Evolutionary conservation across 2,888 invertebrate genomes (phyloP).

Genomic region (Sphaerophoria rueppellii): DNA sequence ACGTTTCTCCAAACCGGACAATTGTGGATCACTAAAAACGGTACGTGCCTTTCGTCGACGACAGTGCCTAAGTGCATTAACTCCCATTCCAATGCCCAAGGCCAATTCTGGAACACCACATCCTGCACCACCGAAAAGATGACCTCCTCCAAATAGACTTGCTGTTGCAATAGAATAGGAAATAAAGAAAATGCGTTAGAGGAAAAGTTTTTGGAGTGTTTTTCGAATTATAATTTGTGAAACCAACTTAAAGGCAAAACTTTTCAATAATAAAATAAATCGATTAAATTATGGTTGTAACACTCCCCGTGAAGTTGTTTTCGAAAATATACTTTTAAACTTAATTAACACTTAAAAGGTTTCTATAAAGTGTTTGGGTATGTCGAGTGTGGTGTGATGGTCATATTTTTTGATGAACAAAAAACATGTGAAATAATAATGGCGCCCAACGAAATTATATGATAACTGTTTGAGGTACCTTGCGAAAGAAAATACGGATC

Average conservation of each 20-base stretch:
- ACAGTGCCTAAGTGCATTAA: slow-evolving; percentile 93
- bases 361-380: not conserved
- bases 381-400: not conserved
- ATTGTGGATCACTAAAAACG: slow-evolving; percentile 92
- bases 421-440: not conserved
- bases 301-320: slow-evolving; percentile 57
- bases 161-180: slow-evolving; percentile 67
- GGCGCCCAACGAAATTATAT: not conserved
- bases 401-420: too few relatives aligned
- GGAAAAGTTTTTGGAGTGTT: slow-evolving; percentile 30
- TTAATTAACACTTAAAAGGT: slow-evolving; percentile 52
- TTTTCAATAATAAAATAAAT: slow-evolving; percentile 55
- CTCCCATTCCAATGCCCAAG: slow-evolving; percentile 82
- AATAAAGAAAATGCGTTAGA: not conserved
- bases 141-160: slow-evolving; percentile 81
- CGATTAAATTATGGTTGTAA: slow-evolving; percentile 66
- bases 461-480: slow-evolving; percentile 82
- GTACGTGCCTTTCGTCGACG: slow-evolving; percentile 97
- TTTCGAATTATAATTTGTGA: slow-evolving; percentile 21
- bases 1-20: slow-evolving; percentile 94
- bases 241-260: slow-evolving; percentile 54
- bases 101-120: slow-evolving; percentile 81
- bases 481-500: slow-evolving; percentile 89
- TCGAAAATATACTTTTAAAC: slow-evolving; percentile 50
- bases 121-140: slow-evolving; percentile 80